Conservation (phyloP, 2,888 invertebrate genomes). For the Microctonus brassicae region DNA sequence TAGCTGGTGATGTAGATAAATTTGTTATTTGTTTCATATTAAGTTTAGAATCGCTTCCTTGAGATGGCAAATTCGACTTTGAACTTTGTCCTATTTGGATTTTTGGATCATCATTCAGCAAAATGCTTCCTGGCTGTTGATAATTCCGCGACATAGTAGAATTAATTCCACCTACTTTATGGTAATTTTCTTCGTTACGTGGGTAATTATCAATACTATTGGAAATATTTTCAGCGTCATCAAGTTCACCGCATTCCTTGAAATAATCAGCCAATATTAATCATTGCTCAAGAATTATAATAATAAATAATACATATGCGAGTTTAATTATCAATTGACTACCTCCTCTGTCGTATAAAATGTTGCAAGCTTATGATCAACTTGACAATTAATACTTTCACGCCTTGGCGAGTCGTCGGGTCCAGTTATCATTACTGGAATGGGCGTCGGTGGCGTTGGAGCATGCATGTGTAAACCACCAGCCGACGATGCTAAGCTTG, state of each 20-base stretch:
- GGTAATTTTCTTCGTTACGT: conserved; percentile 53
- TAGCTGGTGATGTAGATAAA: conserved; percentile 45
- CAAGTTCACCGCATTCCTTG: conserved; percentile 44
- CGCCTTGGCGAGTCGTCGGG: conserved; percentile 63
- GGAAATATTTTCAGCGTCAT: conserved; percentile 31
- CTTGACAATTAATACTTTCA: conserved; percentile 53
- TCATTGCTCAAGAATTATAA: background rate
- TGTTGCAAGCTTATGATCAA: conserved; percentile 52
- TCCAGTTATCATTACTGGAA: conserved; percentile 69
- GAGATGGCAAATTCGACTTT: conserved; percentile 51
- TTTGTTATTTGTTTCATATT: conserved; percentile 48
- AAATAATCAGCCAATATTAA: conserved; percentile 32
- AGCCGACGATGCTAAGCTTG: conserved; percentile 61
- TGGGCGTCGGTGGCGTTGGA: conserved; percentile 71
- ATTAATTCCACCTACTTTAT: conserved; percentile 56
- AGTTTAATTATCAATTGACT: background rate
- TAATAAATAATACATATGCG: conserved; percentile 4
- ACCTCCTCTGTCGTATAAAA: conserved; percentile 61
- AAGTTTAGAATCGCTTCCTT: conserved; percentile 51
- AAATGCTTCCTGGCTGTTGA: conserved; percentile 45
- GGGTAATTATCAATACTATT: conserved; percentile 12
- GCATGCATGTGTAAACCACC: conserved; percentile 72
- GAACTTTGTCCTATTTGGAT: conserved; percentile 50
- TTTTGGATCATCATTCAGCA: conserved; percentile 50
- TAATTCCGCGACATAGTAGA: conserved; percentile 53